Base-by-base conservation (phyloP, 2,797 vertebrate genomes). In the Cyclopterus lumpus region DNA sequence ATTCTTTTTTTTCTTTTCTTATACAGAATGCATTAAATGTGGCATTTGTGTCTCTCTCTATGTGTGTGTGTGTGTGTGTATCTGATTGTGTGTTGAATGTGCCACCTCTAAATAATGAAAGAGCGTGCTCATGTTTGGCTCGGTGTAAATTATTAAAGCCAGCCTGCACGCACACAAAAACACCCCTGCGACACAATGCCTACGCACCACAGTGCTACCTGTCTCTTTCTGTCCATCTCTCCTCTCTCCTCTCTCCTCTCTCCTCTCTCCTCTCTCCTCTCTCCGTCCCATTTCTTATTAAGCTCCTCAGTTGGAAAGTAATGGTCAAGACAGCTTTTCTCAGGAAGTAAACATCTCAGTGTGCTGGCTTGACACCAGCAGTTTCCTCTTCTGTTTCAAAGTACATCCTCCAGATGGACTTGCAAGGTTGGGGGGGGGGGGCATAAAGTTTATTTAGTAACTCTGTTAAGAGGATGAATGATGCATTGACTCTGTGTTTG, bases 41-140 rank as follows among this genome's bases (percentile, higher is more conserved):
- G 66, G 59, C 54, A 57, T 81, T 63, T 30, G 53, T 26, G 26
- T 26, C 11, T 14, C 11, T 14, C 51, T 66, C 42, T 70, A 20
- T 61, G 70, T 44, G 42, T 26, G 26, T 15, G 24, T 26, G n/a
- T 66, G 53, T 70, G 20, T 79, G 74, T 79, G 66, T 60, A 74
- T 58, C 26, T 53, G 69, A 73, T 71, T 86, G 80, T 84, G 82
- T 89, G 73, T 86, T 83, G 81, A 84, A 90, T 86, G 67, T 67
- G 55, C 63, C 26, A 58, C 34, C 1, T 75, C 71, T 93, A 46
- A 94, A 94, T 94, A 89, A 95, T 93, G 70, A 70, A 93, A 77
- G 69, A 62, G 74, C 62, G 86, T 72, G 82, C 86, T 88, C 85
- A 67, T 91, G 84, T 92, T 91, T 89, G 88, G 73, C 84, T 85